Conservation (phyloP, 2,888 invertebrate species). For the Scelioninae gen. 1 region DNA sequence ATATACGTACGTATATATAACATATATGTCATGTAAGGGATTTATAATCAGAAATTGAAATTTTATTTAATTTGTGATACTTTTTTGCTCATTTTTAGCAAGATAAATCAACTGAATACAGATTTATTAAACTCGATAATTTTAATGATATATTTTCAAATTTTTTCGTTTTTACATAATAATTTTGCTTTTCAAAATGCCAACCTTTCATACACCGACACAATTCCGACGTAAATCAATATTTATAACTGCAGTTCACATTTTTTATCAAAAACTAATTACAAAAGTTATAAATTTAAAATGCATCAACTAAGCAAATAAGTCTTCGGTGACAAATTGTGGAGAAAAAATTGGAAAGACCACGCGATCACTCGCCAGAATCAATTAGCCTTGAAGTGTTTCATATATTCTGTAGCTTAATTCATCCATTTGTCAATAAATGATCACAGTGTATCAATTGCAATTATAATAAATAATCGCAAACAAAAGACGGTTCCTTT, state of each 20-base stretch:
- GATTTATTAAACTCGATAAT: not conserved
- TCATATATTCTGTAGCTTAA: conserved; percentile 24
- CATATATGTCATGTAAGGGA: too few species aligned
- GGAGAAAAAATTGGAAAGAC: conserved; percentile 1
- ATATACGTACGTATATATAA: too few species aligned
- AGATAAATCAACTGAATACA: not conserved
- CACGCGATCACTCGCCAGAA: not conserved
- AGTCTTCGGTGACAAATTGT: conserved; percentile 19
- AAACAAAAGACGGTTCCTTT: conserved; percentile 33
- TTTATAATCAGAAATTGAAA: not conserved
- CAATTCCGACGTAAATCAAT: conserved; percentile 16
- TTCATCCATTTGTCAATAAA: conserved; percentile 33
- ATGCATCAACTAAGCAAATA: conserved; percentile 6
- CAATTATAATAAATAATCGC: conserved; percentile 51
- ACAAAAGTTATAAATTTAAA: conserved; percentile 15
- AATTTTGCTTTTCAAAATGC: not conserved
- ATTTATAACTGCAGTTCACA: conserved; percentile 10
- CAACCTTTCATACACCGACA: not conserved
- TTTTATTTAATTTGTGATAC: conserved; percentile 9
- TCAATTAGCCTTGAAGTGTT: conserved; percentile 35
- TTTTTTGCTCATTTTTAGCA: not conserved
- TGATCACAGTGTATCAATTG: conserved; percentile 36
- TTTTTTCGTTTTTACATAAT: not conserved
- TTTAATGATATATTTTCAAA: not conserved
- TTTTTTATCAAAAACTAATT: conserved; percentile 20